These are phyloP conservation scores for Rhegmatorhina hoffmannsi DNA, from an alignment of 2,113 vertebrate species.

Conservation along the genomic window DNA sequence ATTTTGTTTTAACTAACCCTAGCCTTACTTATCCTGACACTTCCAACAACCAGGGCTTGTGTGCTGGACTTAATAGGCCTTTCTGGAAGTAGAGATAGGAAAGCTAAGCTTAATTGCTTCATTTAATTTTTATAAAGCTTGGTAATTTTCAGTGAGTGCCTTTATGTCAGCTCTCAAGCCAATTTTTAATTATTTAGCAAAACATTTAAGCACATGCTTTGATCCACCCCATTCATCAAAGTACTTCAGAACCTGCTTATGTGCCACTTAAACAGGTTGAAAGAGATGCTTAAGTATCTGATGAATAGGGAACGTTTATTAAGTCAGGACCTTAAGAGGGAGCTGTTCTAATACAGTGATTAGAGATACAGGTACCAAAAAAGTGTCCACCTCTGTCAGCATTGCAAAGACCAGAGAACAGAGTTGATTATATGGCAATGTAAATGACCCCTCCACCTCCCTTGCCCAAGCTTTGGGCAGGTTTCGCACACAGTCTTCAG, in stretches of 20 bases:
- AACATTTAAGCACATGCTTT: conserved; percentile 36
- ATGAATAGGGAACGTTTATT: neutral
- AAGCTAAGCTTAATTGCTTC: conserved; percentile 12
- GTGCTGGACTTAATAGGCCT: neutral
- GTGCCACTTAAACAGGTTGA: neutral
- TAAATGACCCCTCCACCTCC: too few relatives aligned
- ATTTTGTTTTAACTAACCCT: neutral
- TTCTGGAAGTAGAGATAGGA: conserved; percentile 19
- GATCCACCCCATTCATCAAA: conserved; percentile 22
- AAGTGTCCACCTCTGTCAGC: neutral
- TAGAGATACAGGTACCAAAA: neutral
- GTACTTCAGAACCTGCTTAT: conserved; percentile 20
- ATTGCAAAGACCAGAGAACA: neutral
- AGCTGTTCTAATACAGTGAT: neutral
- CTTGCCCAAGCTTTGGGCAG: neutral
- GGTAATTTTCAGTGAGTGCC: conserved; percentile 29
- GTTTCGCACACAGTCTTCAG: neutral
- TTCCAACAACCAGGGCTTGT: neutral
- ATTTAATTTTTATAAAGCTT: conserved; percentile 36
- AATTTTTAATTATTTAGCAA: conserved; percentile 58
- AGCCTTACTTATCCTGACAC: neutral
- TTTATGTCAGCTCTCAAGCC: conserved; percentile 19
- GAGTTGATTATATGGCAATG: neutral
- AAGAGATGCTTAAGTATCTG: neutral
- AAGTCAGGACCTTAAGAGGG: neutral